Percentiles rank a stretch among this genome's conserved stretches.
Conservation (phyloP, 2,888 invertebrate genomes). For the Rhorus exstirpatorius region DNA sequence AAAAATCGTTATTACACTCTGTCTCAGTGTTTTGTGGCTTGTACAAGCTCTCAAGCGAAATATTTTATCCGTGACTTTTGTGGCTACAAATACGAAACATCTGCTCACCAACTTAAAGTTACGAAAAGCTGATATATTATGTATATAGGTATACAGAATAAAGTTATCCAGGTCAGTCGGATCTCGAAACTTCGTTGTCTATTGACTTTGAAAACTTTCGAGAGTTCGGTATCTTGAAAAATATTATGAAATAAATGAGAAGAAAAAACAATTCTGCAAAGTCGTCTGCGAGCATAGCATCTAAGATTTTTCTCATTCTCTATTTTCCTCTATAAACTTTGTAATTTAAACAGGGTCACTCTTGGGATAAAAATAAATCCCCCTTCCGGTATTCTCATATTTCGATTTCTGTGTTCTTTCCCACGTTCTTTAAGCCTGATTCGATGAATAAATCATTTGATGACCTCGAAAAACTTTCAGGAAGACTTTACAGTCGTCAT, state of each 20-base stretch:
- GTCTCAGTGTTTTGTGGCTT: too few species aligned
- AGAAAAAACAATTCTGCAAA: neutral
- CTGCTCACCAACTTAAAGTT: slow-evolving; percentile 25
- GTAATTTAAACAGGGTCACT: neutral
- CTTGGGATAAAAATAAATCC: neutral
- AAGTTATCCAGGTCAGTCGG: slow-evolving; percentile 47
- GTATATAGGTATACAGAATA: slow-evolving; percentile 4
- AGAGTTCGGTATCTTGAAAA: neutral
- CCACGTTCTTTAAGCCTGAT: too few species aligned
- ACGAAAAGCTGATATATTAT: neutral
- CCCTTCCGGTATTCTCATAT: neutral
- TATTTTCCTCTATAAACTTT: neutral
- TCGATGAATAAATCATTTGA: too few species aligned
- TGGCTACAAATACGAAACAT: slow-evolving; percentile 37
- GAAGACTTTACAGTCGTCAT: too few species aligned
- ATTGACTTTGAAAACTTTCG: slow-evolving; percentile 23
- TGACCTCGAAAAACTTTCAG: too few species aligned
- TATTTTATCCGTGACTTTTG: slow-evolving; percentile 11
- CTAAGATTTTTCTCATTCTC: neutral
- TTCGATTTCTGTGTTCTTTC: too few species aligned
- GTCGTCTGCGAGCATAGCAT: neutral
- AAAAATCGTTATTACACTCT: too few species aligned
- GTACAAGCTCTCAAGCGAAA: neutral
- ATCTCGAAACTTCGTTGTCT: neutral
- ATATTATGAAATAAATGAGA: neutral